These are phyloP conservation scores for Mus caroli DNA, from an alignment of 2,797 vertebrate species.

Conservation along the genomic window DNA sequence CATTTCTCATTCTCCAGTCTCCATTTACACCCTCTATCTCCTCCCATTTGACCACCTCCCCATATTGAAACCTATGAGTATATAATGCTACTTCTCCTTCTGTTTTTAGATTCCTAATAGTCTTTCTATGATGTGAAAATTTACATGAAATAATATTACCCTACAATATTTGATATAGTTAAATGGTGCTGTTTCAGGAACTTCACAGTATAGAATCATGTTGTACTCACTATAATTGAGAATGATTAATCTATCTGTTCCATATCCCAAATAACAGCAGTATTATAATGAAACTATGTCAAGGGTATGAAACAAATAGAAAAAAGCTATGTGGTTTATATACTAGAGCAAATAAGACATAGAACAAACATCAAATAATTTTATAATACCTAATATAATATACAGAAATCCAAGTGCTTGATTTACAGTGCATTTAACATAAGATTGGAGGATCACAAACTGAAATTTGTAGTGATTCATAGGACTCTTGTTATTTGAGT, in stretches of 20 bases:
- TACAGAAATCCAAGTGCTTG: rapidly evolving
- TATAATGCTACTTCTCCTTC: neutral
- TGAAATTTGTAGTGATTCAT: neutral
- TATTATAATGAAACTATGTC: slow-evolving; percentile 38
- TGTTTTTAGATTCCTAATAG: slow-evolving; percentile 26
- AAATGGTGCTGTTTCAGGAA: slow-evolving; percentile 58
- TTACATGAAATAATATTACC: slow-evolving; percentile 43
- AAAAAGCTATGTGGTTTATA: slow-evolving; percentile 8
- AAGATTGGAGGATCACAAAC: neutral
- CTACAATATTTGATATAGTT: slow-evolving; percentile 46
- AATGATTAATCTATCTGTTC: slow-evolving; percentile 54
- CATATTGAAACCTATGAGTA: neutral
- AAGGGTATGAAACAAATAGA: neutral
- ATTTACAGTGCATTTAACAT: neutral
- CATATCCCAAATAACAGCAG: slow-evolving; percentile 25
- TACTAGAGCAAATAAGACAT: neutral
- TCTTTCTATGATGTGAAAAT: slow-evolving; percentile 42
- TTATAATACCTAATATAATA: neutral
- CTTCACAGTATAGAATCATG: slow-evolving; percentile 53
- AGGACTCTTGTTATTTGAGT: slow-evolving; percentile 38
- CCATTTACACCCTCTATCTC: neutral
- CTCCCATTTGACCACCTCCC: neutral
- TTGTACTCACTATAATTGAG: slow-evolving; percentile 67
- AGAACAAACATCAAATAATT: neutral
- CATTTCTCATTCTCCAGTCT: rapidly evolving